phyloP scores from a whole-genome alignment of 2,797 vertebrate species.

The Lophius americanus region DNA sequence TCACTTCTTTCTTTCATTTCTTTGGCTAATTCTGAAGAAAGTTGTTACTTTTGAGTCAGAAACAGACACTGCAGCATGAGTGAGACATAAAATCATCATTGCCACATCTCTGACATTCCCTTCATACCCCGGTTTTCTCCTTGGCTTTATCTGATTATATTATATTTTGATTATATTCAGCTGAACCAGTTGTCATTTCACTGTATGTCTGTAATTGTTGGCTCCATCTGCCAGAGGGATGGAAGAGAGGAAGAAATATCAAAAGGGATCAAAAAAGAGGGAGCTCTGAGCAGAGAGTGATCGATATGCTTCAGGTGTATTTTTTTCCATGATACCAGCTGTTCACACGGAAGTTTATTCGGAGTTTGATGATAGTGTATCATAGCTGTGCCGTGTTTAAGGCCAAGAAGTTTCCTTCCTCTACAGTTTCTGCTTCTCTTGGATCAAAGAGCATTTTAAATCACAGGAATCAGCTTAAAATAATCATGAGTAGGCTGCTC shows the following conservation, averaged over 20 bases:
- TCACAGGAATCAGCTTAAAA: too few species aligned
- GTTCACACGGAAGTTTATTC: not conserved
- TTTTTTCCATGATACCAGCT: not conserved
- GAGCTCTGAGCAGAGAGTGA: too few species aligned
- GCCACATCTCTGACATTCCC: slow-evolving; percentile 31
- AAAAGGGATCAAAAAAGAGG: too few species aligned
- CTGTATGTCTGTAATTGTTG: not conserved
- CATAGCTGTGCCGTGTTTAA: not conserved
- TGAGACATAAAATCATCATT: slow-evolving; percentile 17
- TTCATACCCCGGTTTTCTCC: slow-evolving; percentile 19
- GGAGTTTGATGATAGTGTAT: too few species aligned
- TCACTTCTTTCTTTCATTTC: not conserved
- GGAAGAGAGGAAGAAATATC: not conserved
- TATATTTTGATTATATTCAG: too few species aligned
- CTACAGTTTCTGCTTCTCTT: slow-evolving; percentile 14
- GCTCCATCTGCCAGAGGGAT: not conserved
- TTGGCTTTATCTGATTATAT: slow-evolving; percentile 11
- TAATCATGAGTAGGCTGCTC: too few species aligned
- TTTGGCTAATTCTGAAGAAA: not conserved
- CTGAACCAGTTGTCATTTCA: not conserved
- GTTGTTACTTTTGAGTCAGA: not conserved
- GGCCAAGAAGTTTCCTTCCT: slow-evolving; percentile 4
- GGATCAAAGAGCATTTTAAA: slow-evolving; percentile 35
- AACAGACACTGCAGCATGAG: not conserved
- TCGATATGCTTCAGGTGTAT: not conserved